Conservation (phyloP, 2,113 vertebrate genomes). For the Phycodurus eques region DNA sequence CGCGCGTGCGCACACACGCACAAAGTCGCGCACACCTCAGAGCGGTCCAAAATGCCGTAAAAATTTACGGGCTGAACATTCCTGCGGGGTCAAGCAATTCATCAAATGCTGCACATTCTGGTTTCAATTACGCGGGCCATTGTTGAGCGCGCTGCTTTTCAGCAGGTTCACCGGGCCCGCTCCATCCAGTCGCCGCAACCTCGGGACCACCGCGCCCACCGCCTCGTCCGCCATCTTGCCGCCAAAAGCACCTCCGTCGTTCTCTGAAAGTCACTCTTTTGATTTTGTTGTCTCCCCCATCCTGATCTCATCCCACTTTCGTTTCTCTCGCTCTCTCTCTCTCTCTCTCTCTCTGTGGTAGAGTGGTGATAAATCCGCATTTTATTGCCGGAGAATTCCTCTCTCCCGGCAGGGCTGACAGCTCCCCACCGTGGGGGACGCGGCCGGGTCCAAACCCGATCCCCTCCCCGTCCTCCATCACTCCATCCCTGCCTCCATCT, state of each 20-base stretch:
- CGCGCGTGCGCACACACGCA: constrained; percentile 40
- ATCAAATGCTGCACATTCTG: constrained; percentile 99
- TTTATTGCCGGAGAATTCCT: constrained; percentile 99
- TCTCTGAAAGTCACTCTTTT: constrained; percentile 29
- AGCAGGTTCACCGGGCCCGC: constrained; percentile 99
- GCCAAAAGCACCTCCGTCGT: constrained; percentile 6
- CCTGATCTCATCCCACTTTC: constrained; percentile 35
- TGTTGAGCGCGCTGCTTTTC: constrained; percentile 93
- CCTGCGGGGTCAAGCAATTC: constrained; percentile 97
- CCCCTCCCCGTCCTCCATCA: constrained; percentile 75
- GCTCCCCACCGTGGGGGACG: constrained; percentile 91
- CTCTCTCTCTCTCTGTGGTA: constrained; percentile 82
- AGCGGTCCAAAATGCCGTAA: constrained; percentile 79
- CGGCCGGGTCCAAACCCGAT: constrained; percentile 82
- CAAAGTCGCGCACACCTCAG: constrained; percentile 63
- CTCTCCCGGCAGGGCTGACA: constrained; percentile 97
- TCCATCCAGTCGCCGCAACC: constrained; percentile 80
- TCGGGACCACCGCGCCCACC: neutral
- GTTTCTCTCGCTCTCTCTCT: constrained; percentile 24
- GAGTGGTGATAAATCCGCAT: constrained; percentile 98
- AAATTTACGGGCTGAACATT: constrained; percentile 98
- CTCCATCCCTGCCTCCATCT: constrained; percentile 91
- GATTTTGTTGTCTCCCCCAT: constrained; percentile 30
- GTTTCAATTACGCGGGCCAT: constrained; percentile 98
- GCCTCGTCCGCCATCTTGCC: neutral